Base-by-base conservation (phyloP, 2,113 vertebrate genomes). In the Agelaius phoeniceus region DNA sequence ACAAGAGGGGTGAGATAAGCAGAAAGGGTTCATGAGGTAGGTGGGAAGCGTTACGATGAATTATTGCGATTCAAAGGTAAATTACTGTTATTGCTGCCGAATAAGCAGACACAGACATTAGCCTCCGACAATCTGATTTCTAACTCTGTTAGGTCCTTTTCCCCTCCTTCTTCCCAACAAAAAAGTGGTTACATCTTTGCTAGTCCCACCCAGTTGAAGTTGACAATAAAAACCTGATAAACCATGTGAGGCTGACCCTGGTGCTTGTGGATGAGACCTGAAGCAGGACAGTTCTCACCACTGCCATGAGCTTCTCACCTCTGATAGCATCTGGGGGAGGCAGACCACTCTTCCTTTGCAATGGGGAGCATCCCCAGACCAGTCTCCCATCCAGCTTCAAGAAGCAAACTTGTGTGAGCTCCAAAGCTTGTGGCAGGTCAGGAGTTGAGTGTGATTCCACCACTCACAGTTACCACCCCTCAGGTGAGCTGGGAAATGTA, bases 1-100 rank as follows among this genome's bases (percentile, higher is more conserved):
- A 94, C 33, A 66, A 81, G 94, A 94, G 43, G 26, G 26, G 39
- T 65, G 88, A 96, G 77, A 78, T 91, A 92, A 94, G 85, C 37
- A 61, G 43, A 0, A 4, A 84, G 46, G 74, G 61, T 68, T 89
- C 92, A n/a, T 39, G 83, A 91, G 24, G 61, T 55, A 62, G 82
- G 31, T 78, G 59, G 54, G 79, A 78, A 66, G 71, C 1, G 0
- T 86, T 89, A 43, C 6, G 66, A 80, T 63, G 82, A 89, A 90
- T 90, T 85, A 78, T 30, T 86, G 48, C 2, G 1, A 92, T 92
- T 92, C 63, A 43, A 90, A 95, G 77, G 72, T 62, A 86, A 95
- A 95, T 91, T 79, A 81, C 54, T 89, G 59, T 74, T 89, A 71
- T 75, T 93, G 79, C 43, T 87, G 31, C 48, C 46, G 65, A 44